Evolutionary conservation across 2,888 invertebrate genomes (phyloP), one percentile per base, ranked within the genome.

Genomic region (Callyntrura sp.): DNA sequence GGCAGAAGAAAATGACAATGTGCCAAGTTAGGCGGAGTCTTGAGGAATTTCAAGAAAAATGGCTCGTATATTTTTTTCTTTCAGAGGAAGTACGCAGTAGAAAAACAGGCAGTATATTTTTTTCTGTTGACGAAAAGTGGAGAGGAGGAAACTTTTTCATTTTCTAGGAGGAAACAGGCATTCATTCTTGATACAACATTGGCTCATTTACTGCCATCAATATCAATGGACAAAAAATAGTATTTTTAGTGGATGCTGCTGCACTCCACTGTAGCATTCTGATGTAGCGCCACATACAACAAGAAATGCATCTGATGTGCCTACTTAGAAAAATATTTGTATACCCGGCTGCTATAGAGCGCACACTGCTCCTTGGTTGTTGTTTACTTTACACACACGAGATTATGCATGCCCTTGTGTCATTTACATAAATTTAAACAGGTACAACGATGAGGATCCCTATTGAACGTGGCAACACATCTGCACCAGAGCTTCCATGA

Each of bases 21-120:
- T 88, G 88, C 82, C 82, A 88, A 82, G 60, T 73, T 57, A 88
- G 88, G 88, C 88, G 88, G 88, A 88, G 88, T 57, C 60, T 79
- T 60, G 1, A 79, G 8, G 43, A 60, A 79, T 35, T 60, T 57
- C n/a, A 79, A 57, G n/a, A 57, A 60, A 78, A 78, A 79, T 68
- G 65, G 65, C 35, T 68, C 8, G 25, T 35, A 28, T 12, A 23
- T 35, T 35, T 35, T 25, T n/a, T 76, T 9, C 8, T 68, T 17
- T 62, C 12, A 23, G 43, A n/a, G 8, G 45, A 70, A 70, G 43
- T n/a, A 9, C 20, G 45, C n/a, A 70, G n/a, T 8, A n/a, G 17
- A 20, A 12, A 45, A 48, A 25, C 76, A 17, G 20, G 60, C 12
- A 48, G 14, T 20, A 25, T 55, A 73, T 73, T 48, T 43, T 60